A percentile compares a stretch with the other conserved stretches of the same genome.
phyloP scores from a whole-genome alignment of 2,113 vertebrate species.

The Cygnus buccinator region DNA sequence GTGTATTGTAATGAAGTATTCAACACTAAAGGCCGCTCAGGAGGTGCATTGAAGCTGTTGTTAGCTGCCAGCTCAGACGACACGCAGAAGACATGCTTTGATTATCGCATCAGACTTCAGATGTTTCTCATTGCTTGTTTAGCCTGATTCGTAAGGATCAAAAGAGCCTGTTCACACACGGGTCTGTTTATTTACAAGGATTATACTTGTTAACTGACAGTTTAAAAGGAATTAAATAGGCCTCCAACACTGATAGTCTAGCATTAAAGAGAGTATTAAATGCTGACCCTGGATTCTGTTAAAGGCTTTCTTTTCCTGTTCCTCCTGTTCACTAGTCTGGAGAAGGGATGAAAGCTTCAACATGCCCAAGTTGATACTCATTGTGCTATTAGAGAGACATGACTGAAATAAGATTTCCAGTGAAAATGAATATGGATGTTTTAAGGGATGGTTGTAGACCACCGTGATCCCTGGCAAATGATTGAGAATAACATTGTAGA shows the following conservation, averaged over 20 bases:
- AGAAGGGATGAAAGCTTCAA: background rate
- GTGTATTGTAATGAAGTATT: background rate
- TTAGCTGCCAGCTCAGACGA: background rate
- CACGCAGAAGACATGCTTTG: background rate
- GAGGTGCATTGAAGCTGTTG: background rate
- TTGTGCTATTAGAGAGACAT: background rate
- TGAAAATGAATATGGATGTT: background rate
- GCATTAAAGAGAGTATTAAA: background rate
- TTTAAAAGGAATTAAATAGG: slow-evolving; percentile 25
- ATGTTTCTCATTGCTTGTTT: background rate
- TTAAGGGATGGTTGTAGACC: background rate
- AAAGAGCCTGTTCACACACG: slow-evolving; percentile 19
- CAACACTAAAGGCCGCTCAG: background rate
- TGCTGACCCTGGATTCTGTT: background rate
- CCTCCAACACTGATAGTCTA: background rate
- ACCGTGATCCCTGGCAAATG: accelerated
- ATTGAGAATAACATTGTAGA: background rate
- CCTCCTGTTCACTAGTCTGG: background rate
- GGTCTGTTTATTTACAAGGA: slow-evolving; percentile 51
- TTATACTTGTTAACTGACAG: slow-evolving; percentile 41
- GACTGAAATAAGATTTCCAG: background rate
- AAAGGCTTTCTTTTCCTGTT: background rate
- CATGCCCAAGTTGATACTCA: background rate
- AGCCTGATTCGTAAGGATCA: background rate
- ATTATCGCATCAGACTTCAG: slow-evolving; percentile 15